Evolutionary conservation across 2,797 vertebrate species (phyloP).

Genomic region (Poecilia gillii): DNA sequence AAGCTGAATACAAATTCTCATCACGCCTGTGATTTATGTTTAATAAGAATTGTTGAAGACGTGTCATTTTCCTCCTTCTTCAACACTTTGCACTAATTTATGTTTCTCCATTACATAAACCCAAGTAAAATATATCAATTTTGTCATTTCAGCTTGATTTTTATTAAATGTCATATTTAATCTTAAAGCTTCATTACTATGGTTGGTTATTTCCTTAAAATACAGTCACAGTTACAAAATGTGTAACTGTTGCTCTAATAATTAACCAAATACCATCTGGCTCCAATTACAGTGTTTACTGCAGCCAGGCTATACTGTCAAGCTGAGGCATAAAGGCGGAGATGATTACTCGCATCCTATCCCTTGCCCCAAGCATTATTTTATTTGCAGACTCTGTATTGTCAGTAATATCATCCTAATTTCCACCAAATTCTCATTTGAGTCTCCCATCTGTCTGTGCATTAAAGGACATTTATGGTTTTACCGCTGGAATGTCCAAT

Average conservation of each 20-base stretch:
- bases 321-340: constrained; percentile 33
- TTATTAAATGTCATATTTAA: constrained; percentile 13
- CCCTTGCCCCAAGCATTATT: constrained; percentile 17
- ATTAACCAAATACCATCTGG: constrained; percentile 39
- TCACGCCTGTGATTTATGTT: neutral
- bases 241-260: constrained; percentile 24
- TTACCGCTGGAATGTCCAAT: constrained; percentile 55
- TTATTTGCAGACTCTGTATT: constrained; percentile 18
- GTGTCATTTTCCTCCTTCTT: neutral
- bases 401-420: constrained; percentile 26
- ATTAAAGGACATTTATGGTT: constrained; percentile 40
- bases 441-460: constrained; percentile 23
- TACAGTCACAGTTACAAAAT: neutral
- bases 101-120: neutral
- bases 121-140: neutral
- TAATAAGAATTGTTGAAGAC: neutral
- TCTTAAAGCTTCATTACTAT: constrained; percentile 32
- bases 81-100: neutral
- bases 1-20: neutral
- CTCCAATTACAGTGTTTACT: constrained; percentile 22
- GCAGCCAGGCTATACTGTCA: constrained; percentile 18
- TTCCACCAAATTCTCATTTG: constrained; percentile 34
- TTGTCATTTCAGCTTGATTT: constrained; percentile 1
- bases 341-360: constrained; percentile 16
- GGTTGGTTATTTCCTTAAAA: constrained; percentile 14